phyloP scores from a whole-genome alignment of 2,113 vertebrate species.

The Nymphicus hollandicus region DNA sequence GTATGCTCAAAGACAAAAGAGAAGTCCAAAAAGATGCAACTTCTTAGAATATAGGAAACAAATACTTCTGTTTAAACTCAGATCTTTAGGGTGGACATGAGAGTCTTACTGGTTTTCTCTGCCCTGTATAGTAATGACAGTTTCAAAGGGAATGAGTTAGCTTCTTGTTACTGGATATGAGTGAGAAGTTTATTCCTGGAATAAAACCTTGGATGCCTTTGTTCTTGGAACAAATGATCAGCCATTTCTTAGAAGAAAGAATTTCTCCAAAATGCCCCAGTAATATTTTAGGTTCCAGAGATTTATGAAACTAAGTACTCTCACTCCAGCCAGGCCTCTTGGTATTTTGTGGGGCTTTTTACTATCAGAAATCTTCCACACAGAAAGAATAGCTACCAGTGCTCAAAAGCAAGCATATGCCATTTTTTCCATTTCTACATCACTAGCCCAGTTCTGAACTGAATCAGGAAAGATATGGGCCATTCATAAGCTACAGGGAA shows the following conservation, averaged over 20 bases:
- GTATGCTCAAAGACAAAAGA: background rate
- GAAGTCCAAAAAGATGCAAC: background rate
- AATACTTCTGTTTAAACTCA: background rate
- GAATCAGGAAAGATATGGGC: background rate
- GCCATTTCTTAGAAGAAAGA: background rate
- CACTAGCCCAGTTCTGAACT: background rate
- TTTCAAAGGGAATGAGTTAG: background rate
- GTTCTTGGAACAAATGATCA: background rate
- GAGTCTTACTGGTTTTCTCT: background rate
- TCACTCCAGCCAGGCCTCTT: background rate
- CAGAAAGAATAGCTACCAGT: fast-evolving
- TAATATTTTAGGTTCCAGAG: background rate
- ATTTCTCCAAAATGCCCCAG: background rate
- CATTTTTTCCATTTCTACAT: background rate
- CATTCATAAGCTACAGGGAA: background rate
- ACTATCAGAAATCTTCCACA: background rate
- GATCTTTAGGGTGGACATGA: background rate
- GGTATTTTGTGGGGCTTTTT: background rate
- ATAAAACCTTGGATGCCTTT: background rate
- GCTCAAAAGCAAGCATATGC: background rate
- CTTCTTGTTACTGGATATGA: background rate
- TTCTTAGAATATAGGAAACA: background rate
- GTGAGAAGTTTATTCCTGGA: background rate
- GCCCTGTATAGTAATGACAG: background rate
- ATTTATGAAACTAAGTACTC: background rate